phyloP scores from a whole-genome alignment of 1,140 invertebrate genomes.

The Heliconius hermathena region DNA sequence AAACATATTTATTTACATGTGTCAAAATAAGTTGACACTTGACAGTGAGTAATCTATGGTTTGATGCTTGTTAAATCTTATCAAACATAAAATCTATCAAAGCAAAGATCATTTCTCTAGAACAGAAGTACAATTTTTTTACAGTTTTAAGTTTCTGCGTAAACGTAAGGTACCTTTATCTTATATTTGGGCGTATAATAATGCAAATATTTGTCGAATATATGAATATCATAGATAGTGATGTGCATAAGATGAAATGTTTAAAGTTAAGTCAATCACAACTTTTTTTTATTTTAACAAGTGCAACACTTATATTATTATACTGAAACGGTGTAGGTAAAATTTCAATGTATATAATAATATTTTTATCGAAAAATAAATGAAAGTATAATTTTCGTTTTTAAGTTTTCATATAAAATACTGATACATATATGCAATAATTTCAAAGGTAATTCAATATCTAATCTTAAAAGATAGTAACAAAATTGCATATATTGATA shows the following conservation, averaged over 20 bases:
- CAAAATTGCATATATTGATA: neutral
- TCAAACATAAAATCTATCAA: neutral
- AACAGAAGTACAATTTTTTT: neutral
- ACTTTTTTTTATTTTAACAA: neutral
- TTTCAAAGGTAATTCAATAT: too few species aligned
- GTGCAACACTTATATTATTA: too few species aligned
- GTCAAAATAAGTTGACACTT: neutral
- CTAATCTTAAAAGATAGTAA: neutral
- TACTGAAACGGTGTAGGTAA: too few species aligned
- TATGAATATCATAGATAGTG: neutral
- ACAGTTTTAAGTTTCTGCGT: neutral
- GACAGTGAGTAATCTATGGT: neutral
- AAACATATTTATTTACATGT: neutral
- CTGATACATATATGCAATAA: too few species aligned
- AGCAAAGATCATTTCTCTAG: neutral
- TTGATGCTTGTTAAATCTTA: neutral
- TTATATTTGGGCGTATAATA: neutral
- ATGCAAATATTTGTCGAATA: neutral
- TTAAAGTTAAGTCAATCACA: neutral
- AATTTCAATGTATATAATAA: too few species aligned
- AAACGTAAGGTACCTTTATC: neutral
- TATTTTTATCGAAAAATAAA: too few species aligned
- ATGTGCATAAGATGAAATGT: neutral
- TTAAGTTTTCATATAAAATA: too few species aligned
- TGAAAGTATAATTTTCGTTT: too few species aligned